Evolutionary conservation across 2,113 vertebrate species (phyloP), one percentile per base, ranked within the genome.

Genomic region (Marmota monax): DNA sequence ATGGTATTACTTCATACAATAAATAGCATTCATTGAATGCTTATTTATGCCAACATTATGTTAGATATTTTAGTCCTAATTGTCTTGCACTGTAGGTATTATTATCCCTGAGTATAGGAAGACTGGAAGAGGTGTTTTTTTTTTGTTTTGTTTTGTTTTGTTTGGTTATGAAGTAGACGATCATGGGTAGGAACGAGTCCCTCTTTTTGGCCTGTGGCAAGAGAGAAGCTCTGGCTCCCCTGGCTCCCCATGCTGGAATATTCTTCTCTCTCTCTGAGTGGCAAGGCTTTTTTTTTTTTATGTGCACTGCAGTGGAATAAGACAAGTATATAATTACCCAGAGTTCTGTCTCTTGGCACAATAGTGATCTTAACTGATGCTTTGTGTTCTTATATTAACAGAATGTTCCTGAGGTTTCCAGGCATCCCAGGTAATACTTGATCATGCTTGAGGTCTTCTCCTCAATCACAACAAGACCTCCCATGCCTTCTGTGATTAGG

Each of bases 51-150:
- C 65, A 77, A 84, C 39, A 48, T 39, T n/a, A 32, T 74, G 65
- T 74, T 82, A 95, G 48, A 12, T 73, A 84, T 78, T 90, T 96
- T 90, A 90, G 58, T 34, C 80, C 42, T 67, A 77, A 58, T 85
- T 96, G 77, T 96, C 94, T 79, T 79, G 23, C 42, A 93, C 16
- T 14, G 27, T 51, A 83, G 20, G 42, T 77, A 32, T 67, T 45
- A 79, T 53, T 74, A 90, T 58, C 53, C 10, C 76, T 85, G 61
- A 23, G 37, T 48, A 88, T 22, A 48, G 72, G 51, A 78, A 63
- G 20, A 65, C n/a, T 69, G 34, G 70, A 88, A 69, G 25, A 48
- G 84, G 84, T 76, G 63, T 16, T 74, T 90, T 42, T 39, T 39
- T 4, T 39, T 45, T 7, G 1, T 45, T 93, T 86, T 32, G 42